Conservation (phyloP, 2,113 vertebrate species). For the Thinocorus orbignyianus region DNA sequence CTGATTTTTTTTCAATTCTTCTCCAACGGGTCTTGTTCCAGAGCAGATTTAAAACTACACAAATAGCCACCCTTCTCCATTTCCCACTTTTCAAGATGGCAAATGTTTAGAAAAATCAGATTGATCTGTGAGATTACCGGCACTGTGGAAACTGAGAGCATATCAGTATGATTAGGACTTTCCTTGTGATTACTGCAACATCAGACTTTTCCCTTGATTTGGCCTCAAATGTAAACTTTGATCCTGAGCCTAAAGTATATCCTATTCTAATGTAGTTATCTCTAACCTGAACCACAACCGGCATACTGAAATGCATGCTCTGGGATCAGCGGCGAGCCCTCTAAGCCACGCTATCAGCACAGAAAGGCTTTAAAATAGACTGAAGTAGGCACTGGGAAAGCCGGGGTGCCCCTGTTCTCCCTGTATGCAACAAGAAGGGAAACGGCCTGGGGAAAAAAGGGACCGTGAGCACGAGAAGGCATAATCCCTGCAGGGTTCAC, state of each 20-base stretch:
- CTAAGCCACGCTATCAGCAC: neutral
- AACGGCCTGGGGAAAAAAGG: neutral
- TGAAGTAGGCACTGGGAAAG: neutral
- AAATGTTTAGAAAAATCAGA: slow-evolving; percentile 18
- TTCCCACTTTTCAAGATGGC: neutral
- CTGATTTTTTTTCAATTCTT: neutral
- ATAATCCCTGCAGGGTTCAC: neutral
- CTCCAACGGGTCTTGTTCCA: neutral
- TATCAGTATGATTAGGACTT: neutral
- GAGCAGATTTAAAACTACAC: neutral
- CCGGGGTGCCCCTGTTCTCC: neutral
- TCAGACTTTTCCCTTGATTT: slow-evolving; percentile 2
- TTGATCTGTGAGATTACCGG: neutral
- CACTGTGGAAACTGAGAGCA: neutral
- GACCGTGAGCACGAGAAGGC: rapidly evolving
- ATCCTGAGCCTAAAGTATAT: slow-evolving; percentile 13
- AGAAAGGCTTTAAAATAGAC: neutral
- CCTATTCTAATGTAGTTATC: slow-evolving; percentile 11
- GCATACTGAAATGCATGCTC: neutral
- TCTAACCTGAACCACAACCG: neutral
- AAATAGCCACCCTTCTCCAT: neutral
- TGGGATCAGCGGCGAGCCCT: neutral
- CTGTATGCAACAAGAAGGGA: neutral
- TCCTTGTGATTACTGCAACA: slow-evolving; percentile 20
- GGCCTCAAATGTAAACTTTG: slow-evolving; percentile 22